Evolutionary conservation across 30 jellyfish, hydroid and myxozoan genomes (phyloP).

Genomic region (Catostylus mosaicus): DNA sequence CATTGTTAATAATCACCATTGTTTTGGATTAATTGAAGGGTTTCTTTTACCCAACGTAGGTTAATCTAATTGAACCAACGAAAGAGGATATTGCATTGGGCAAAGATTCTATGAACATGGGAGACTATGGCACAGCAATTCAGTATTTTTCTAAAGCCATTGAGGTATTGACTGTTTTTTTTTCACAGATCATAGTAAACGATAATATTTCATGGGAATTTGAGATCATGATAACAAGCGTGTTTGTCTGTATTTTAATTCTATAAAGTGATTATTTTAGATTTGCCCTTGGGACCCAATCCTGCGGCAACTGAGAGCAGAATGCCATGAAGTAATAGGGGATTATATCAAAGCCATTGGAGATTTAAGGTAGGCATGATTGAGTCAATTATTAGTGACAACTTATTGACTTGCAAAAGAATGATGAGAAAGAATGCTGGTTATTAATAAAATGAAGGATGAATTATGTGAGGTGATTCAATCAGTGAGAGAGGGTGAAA

Average conservation of each 20-base stretch:
- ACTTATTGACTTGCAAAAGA: too few relatives aligned
- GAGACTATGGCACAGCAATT: slow-evolving; percentile 69
- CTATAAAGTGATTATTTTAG: slow-evolving; percentile 59
- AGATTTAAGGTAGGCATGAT: slow-evolving; percentile 86
- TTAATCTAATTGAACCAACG: slow-evolving; percentile 66
- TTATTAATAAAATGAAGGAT: too few relatives aligned
- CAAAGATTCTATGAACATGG: slow-evolving; percentile 58
- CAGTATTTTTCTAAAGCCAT: slow-evolving; percentile 60
- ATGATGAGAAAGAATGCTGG: too few relatives aligned
- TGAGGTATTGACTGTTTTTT: slow-evolving; percentile 51
- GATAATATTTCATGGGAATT: too few relatives aligned
- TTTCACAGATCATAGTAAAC: too few relatives aligned
- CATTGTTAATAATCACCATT: too few relatives aligned
- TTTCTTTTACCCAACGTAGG: slow-evolving; percentile 33
- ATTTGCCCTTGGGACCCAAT: slow-evolving; percentile 90
- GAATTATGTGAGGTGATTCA: too few relatives aligned
- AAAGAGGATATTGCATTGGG: slow-evolving; percentile 70
- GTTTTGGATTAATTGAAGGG: too few relatives aligned
- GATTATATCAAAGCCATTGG: slow-evolving; percentile 91
- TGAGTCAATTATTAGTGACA: too few relatives aligned
- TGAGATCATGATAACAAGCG: too few relatives aligned
- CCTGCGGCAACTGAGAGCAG: slow-evolving; percentile 91
- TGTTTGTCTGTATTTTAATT: too few relatives aligned
- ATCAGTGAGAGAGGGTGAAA: too few relatives aligned
- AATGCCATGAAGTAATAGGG: slow-evolving; percentile 75